A percentile compares a stretch with the other conserved stretches of the same genome.
Conservation (phyloP, 2,113 vertebrate genomes). For the Vimba vimba region DNA sequence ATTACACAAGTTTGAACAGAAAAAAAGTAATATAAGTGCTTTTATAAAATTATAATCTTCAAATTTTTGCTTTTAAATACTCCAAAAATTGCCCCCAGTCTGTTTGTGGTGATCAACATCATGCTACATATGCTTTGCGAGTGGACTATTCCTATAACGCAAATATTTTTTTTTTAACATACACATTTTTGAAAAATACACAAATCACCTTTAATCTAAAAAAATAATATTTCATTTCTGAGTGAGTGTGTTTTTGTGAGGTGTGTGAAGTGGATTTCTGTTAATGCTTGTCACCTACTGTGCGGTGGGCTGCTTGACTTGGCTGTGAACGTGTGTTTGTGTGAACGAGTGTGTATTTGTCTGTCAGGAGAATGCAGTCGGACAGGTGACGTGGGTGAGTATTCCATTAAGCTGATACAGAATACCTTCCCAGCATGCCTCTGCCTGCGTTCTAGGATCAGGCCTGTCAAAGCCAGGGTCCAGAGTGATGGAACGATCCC, state of each 20-base stretch:
- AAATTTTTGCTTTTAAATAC: neutral
- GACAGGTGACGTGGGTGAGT: constrained; percentile 78
- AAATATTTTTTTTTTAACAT: no score
- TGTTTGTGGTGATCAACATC: constrained; percentile 2
- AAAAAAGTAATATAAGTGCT: neutral
- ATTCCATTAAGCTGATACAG: constrained; percentile 78
- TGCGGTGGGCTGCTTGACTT: constrained; percentile 25
- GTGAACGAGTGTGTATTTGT: constrained; percentile 57
- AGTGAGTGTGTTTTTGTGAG: neutral
- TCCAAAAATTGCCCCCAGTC: neutral
- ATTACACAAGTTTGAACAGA: neutral
- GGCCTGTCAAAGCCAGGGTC: constrained; percentile 78
- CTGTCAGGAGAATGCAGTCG: constrained; percentile 73
- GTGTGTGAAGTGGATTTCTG: constrained; percentile 14
- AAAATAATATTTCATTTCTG: neutral
- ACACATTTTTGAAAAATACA: no score
- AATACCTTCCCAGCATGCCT: constrained; percentile 73
- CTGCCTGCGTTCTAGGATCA: constrained; percentile 70
- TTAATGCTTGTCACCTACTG: constrained; percentile 46
- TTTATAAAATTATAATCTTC: neutral
- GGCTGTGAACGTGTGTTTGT: constrained; percentile 53
- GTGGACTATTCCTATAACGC: neutral
- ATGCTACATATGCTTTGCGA: neutral
- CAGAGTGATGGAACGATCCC: constrained; percentile 79
- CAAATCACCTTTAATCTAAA: constrained; percentile 1